Base-by-base conservation (phyloP, 2,888 invertebrate genomes). In the Epirrhoe tristata region DNA sequence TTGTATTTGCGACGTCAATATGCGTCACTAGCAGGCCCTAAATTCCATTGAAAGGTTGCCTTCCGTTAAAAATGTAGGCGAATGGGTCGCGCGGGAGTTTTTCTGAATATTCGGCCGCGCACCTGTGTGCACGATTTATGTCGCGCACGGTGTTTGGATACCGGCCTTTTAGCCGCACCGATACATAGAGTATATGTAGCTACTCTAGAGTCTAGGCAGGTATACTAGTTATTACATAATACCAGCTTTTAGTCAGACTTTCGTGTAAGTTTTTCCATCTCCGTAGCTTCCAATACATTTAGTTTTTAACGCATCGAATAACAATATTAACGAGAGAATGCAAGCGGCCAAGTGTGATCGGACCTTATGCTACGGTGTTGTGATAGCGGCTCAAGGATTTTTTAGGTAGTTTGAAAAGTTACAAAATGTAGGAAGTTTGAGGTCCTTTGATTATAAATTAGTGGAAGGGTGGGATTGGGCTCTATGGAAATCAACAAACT, bases 41-140 rank as follows among this genome's bases (percentile, higher is more conserved):
- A 60, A 60, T 60, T 52, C 14, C 61, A 48, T 54, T 34, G 72
- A 74, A 78, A 74, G 81, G 80, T 79, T 75, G 75, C 77, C 69
- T 71, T 74, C 73, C 74, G 77, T 81, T 81, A 81, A 81, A 81
- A 79, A 81, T 83, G 78, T 78, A 81, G 75, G 78, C 72, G 75
- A 77, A 81, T 79, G 68, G 74, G 60, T 60, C 56, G 56, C 56
- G 60, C 65, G 65, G 59, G 60, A 60, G 56, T 66, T 60, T 66
- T 66, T 60, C 43, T 16, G 65, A 65, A 65, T 65, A 65, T 65
- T 66, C 60, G 34, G 17, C 17, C 39, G 52, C 53, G 52, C 67
- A 67, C 67, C 67, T 67, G 67, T 55, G 67, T 36, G 52, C 67
- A 36, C 52, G 59, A 67, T 67, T 67, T 67, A 67, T 67, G 67